phyloP scores from a whole-genome alignment of 2,888 invertebrate genomes.

The Plusia festucae region DNA sequence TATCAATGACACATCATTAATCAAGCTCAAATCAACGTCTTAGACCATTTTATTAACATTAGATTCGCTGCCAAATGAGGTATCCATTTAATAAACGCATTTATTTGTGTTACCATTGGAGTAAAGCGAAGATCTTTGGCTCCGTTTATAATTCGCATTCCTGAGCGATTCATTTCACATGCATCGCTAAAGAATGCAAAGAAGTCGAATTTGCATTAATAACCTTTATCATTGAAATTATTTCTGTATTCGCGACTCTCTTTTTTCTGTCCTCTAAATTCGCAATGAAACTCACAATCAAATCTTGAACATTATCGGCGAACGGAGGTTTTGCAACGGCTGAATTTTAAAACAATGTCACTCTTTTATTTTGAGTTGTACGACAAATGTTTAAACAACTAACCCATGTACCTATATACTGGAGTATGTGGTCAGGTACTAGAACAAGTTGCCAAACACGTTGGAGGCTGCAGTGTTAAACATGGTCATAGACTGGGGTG shows the following conservation, averaged over 20 bases:
- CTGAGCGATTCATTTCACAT: slow-evolving; percentile 24
- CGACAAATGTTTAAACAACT: slow-evolving; percentile 65
- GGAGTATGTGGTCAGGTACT: slow-evolving; percentile 60
- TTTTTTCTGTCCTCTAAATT: slow-evolving; percentile 13
- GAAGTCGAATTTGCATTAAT: slow-evolving; percentile 40
- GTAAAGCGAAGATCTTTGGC: slow-evolving; percentile 28
- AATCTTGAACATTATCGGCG: slow-evolving; percentile 18
- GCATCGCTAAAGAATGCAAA: background rate
- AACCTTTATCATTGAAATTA: slow-evolving; percentile 35
- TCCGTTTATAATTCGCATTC: slow-evolving; percentile 44
- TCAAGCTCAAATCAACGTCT: slow-evolving; percentile 79
- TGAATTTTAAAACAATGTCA: slow-evolving; percentile 13
- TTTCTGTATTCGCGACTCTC: slow-evolving; percentile 7
- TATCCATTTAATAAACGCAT: slow-evolving; percentile 30
- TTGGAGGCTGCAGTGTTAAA: slow-evolving; percentile 70
- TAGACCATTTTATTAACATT: slow-evolving; percentile 72
- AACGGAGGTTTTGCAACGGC: background rate
- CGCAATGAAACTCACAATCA: slow-evolving; percentile 16
- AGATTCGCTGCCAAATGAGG: slow-evolving; percentile 67
- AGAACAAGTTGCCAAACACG: slow-evolving; percentile 77
- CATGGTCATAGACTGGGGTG: slow-evolving; percentile 77
- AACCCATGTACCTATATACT: slow-evolving; percentile 64
- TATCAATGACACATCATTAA: slow-evolving; percentile 82
- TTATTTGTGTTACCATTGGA: slow-evolving; percentile 43
- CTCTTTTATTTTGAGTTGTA: slow-evolving; percentile 43